Evolutionary conservation across 2,797 vertebrate species (phyloP).

Genomic region (Telmatherina bonti): DNA sequence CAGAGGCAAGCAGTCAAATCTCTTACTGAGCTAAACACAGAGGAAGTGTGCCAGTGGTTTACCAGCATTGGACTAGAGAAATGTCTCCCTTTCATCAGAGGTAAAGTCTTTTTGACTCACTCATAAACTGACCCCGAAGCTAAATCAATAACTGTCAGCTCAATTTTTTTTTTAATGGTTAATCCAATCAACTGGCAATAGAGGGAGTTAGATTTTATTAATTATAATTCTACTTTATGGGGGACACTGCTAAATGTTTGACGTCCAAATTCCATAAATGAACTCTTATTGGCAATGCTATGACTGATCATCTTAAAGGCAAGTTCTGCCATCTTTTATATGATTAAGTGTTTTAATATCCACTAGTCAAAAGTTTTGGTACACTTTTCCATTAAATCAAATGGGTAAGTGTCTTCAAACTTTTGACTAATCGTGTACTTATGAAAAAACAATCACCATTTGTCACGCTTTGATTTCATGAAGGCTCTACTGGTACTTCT

Average conservation of each 20-base stretch:
- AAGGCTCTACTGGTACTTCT: constrained; percentile 5
- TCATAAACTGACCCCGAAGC: constrained; percentile 34
- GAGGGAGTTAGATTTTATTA: neutral
- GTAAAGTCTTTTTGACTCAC: constrained; percentile 59
- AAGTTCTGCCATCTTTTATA: neutral
- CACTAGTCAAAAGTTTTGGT: too few relatives aligned
- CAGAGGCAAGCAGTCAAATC: constrained; percentile 71
- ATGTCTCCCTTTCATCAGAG: constrained; percentile 83
- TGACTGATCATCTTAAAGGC: neutral
- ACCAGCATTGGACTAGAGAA: constrained; percentile 77
- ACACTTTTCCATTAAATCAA: too few relatives aligned
- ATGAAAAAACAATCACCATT: neutral
- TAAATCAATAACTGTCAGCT: constrained; percentile 22
- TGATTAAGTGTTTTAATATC: constrained; percentile 2
- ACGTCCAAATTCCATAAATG: neutral
- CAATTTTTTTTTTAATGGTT: constrained; percentile 18
- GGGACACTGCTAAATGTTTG: neutral
- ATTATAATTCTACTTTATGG: neutral
- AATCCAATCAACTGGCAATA: constrained; percentile 22
- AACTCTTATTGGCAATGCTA: neutral
- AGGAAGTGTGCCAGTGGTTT: constrained; percentile 85
- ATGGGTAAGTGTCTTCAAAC: too few relatives aligned
- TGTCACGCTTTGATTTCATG: neutral
- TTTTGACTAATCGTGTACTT: too few relatives aligned
- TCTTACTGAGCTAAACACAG: constrained; percentile 81